Base-by-base conservation (phyloP, 2,113 vertebrate species). In the Pluvianellus socialis region DNA sequence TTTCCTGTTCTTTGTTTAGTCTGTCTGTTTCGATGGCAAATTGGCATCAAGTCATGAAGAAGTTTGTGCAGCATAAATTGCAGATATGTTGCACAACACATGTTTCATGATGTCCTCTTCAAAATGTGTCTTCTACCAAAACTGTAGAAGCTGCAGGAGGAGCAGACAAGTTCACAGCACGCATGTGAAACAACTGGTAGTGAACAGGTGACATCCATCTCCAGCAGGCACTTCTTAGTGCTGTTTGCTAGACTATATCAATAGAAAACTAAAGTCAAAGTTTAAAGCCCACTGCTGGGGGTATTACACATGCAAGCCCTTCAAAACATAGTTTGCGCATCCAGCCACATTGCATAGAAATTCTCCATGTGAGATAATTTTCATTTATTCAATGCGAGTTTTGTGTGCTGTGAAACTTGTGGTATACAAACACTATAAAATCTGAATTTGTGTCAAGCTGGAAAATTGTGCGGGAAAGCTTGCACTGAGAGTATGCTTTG, bases 391-490 rank as follows among this genome's bases (percentile, higher is more conserved):
- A 72, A 73, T 30, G 58, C 59, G 63, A 91, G 63, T 35, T 73
- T 72, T 94, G 68, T 74, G 52, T 47, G 74, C 88, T 75, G 38
- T 86, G 81, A 90, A 97, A 94, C 59, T 63, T 72, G 38, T 61
- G 59, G 86, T 94, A 87, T 91, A 71, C 66, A 96, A 91, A 96
- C 62, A 86, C 61, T 66, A 63, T 62, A 72, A 94, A 95, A 94
- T 92, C 38, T 90, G 88, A 81, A 97, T 97, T 94, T 84, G 40
- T 79, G 90, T 89, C 90, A 95, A 94, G 86, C 47, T 81, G 40
- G 65, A 94, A 95, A 88, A 94, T 86, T 85, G 70, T 94, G 63
- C 8, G 3, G 81, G 42, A 87, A 87, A 85, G 45, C 88, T 94
- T 92, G 59, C 75, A 88, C 56, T 50, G 68, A 94, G 71, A 35